phyloP scores from a whole-genome alignment of 2,888 invertebrate genomes.

The Volucella zonaria region DNA sequence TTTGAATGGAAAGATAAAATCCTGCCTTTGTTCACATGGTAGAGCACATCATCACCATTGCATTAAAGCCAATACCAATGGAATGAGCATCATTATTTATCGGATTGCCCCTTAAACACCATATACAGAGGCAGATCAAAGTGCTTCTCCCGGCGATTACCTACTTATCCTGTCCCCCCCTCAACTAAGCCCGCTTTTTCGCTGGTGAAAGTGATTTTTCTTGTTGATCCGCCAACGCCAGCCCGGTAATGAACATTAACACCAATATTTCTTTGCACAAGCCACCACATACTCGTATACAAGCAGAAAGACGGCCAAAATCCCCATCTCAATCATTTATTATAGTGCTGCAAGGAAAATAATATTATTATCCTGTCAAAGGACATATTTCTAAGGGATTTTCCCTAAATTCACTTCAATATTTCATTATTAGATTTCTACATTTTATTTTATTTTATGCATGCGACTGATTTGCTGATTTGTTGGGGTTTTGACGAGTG shows the following conservation, averaged over 20 bases:
- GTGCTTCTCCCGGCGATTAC: constrained; percentile 72
- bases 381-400: constrained; percentile 73
- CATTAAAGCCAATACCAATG: constrained; percentile 68
- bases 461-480: constrained; percentile 16
- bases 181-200: constrained; percentile 43
- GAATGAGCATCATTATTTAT: constrained; percentile 73
- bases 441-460: constrained; percentile 48
- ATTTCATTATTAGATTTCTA: constrained; percentile 73
- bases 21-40: constrained; percentile 6
- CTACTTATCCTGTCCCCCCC: constrained; percentile 68
- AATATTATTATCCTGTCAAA: constrained; percentile 74
- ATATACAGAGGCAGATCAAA: constrained; percentile 68
- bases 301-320: constrained; percentile 37
- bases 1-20: constrained; percentile 8
- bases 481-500: neutral
- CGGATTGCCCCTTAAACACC: constrained; percentile 61
- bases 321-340: constrained; percentile 72
- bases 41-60: constrained; percentile 51
- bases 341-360: constrained; percentile 71
- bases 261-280: constrained; percentile 63
- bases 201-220: constrained; percentile 71
- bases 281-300: constrained; percentile 16
- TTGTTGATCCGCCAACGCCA: constrained; percentile 67
- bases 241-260: constrained; percentile 72
- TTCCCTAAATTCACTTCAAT: constrained; percentile 68